Evolutionary conservation across 2,797 vertebrate species (phyloP).

Genomic region (Kryptolebias ocellatus): DNA sequence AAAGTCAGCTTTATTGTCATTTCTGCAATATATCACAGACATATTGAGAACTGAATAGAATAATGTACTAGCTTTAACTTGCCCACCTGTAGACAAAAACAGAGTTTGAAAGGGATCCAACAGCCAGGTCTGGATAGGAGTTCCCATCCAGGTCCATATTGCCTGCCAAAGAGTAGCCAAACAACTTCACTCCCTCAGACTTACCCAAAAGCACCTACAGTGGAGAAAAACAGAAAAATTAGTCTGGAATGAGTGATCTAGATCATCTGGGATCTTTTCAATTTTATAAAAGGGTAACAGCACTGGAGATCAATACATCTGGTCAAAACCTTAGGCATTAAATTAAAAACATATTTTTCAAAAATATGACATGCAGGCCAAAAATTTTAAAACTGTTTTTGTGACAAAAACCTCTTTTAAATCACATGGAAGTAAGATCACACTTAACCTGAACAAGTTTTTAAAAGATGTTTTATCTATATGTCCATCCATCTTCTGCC

Average conservation of each 20-base stretch:
- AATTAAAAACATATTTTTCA: background rate
- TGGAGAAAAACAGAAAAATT: constrained; percentile 5
- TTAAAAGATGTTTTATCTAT: too few species aligned
- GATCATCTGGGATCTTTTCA: background rate
- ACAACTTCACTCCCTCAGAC: constrained; percentile 70
- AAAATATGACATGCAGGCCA: background rate
- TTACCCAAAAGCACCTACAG: constrained; percentile 83
- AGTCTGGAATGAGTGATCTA: background rate
- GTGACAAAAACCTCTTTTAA: too few species aligned
- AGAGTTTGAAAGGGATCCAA: constrained; percentile 93
- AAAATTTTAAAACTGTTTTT: background rate
- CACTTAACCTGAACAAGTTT: too few species aligned
- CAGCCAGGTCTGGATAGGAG: constrained; percentile 91
- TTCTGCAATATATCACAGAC: too few species aligned
- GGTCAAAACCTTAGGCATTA: background rate
- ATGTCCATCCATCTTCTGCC: too few species aligned
- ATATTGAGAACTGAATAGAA: too few species aligned
- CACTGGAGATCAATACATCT: background rate
- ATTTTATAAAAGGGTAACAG: background rate
- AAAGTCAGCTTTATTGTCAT: too few species aligned
- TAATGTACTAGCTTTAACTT: background rate
- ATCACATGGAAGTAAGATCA: too few species aligned
- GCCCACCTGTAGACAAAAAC: constrained; percentile 89
- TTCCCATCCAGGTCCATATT: constrained; percentile 97
- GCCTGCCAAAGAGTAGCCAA: constrained; percentile 95